phyloP scores from a whole-genome alignment of 2,113 vertebrate species.

The Tetrax tetrax region DNA sequence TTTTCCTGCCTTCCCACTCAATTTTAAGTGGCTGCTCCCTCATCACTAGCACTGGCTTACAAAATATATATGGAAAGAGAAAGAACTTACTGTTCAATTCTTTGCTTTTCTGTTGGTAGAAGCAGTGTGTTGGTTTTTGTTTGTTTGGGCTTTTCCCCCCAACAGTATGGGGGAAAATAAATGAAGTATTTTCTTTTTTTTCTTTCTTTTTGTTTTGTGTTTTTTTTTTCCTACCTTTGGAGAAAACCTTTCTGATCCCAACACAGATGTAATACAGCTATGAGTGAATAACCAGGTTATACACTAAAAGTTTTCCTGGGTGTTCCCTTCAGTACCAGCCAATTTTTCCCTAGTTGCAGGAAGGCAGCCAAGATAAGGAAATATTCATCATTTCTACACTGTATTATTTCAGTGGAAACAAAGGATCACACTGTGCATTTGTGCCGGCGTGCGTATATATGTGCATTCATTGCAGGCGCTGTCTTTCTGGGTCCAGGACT shows the following conservation, averaged over 20 bases:
- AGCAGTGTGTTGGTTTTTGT: neutral
- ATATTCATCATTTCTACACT: conserved; percentile 62
- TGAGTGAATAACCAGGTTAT: neutral
- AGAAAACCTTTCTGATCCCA: conserved; percentile 6
- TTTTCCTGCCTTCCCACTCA: conserved; percentile 16
- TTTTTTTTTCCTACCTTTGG: neutral
- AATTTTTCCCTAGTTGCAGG: conserved; percentile 58
- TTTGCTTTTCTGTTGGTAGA: neutral
- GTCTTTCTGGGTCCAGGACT: neutral
- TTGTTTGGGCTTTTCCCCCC: neutral
- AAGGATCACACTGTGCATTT: conserved; percentile 26
- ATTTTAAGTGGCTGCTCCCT: neutral
- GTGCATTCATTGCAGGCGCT: neutral
- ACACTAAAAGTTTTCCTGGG: conserved; percentile 60
- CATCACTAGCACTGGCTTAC: neutral
- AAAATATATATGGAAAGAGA: neutral
- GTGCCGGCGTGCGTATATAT: neutral
- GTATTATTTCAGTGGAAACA: conserved; percentile 74
- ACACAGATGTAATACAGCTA: neutral
- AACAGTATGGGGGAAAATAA: accelerated
- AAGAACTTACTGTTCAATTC: neutral
- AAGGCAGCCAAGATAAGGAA: conserved; percentile 73
- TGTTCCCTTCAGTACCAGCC: conserved; percentile 62
- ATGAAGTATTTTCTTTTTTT: accelerated
- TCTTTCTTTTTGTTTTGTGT: accelerated